Evolutionary conservation across 2,797 vertebrate genomes (phyloP).

Genomic region (Buceros bicornis): DNA sequence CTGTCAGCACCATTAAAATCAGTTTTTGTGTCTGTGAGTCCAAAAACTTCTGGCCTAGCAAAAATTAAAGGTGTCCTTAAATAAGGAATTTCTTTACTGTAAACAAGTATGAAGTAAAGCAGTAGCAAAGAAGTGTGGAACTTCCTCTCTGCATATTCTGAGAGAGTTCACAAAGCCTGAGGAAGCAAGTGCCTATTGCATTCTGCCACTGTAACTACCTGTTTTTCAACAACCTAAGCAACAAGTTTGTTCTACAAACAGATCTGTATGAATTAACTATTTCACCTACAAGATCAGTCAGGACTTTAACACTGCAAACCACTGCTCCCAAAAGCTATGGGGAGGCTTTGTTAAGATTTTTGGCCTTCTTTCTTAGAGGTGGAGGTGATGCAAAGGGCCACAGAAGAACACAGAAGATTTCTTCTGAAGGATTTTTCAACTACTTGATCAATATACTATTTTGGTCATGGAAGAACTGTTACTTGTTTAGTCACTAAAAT

Average conservation of each 20-base stretch:
- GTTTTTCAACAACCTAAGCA: not conserved
- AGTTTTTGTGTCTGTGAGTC: not conserved
- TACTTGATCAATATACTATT: not conserved
- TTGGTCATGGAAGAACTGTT: not conserved
- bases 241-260: not conserved
- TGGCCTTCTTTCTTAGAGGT: not conserved
- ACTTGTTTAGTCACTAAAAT: not conserved
- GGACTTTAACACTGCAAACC: not conserved
- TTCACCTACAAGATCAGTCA: not conserved
- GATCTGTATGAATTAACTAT: not conserved
- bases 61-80: not conserved
- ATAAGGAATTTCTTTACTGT: not conserved
- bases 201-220: not conserved
- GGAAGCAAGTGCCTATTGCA: not conserved
- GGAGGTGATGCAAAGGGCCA: not conserved
- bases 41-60: not conserved
- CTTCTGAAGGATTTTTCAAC: not conserved
- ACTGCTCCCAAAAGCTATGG: not conserved
- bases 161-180: not conserved
- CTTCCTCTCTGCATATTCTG: not conserved
- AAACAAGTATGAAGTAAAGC: not conserved
- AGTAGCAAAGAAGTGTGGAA: not conserved
- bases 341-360: not conserved
- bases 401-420: not conserved
- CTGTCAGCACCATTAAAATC: not conserved